Evolutionary conservation across 2,113 vertebrate genomes (phyloP), one percentile per base, ranked within the genome.

Genomic region (Natator depressus): DNA sequence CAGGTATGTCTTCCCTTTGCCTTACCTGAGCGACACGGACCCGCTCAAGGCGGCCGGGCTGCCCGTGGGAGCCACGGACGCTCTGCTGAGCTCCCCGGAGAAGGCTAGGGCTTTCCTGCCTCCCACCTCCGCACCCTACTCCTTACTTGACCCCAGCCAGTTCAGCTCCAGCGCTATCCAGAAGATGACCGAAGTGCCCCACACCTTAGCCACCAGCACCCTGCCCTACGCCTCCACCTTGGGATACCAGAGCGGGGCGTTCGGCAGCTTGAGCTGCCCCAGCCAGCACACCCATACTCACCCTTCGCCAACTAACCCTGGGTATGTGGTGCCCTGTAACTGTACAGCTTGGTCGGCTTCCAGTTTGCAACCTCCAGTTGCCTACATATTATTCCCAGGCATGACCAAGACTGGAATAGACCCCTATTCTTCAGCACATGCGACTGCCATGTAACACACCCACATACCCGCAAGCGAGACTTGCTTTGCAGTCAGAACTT

Each of bases 321-420:
- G 99, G 96, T 99, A 99, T 95, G 99, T 99, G 89, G 99, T 99
- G 97, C 99, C 99, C 86, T 99, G 99, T 98, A 99, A 99, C 99
- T 99, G 99, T 99, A 99, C 99, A 25, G 99, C 99, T 97, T 99
- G 99, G 99, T 99, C 99, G 83, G 94, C 99, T 93, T 99, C 99
- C 91, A 99, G 99, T 98, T 99, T 99, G 99, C 99, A 99, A 98
- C 99, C 99, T 97, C 99, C 99, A 24, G 99, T 99, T 98, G 99
- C 99, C 98, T 99, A 99, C 99, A 99, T 99, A 98, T 98, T 99
- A 97, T 99, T 99, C 97, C 99, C 99, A 76, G 99, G 99, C 98
- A 99, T 99, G 99, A 99, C 99, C 98, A 99, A 99, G 99, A 98
- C 99, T 98, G 99, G 99, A 98, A 98, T 99, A 99, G 99, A 99